Evolutionary conservation across 2,888 invertebrate species (phyloP).

Genomic region (Cryptops parisi): DNA sequence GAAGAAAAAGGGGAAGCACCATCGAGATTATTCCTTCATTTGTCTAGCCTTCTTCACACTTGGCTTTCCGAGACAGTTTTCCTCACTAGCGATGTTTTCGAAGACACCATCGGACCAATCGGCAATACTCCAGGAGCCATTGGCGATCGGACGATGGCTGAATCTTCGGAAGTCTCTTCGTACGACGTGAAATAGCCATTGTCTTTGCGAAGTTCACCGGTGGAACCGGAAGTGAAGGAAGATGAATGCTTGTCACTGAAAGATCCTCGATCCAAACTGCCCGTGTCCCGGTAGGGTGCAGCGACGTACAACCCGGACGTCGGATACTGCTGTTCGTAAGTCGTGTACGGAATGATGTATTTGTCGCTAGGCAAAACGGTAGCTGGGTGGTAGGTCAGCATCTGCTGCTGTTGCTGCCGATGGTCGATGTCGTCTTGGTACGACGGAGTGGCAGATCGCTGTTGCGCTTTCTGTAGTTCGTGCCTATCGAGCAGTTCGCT

Average conservation of each 20-base stretch:
- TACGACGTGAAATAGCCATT: slow-evolving; percentile 15
- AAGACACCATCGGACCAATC: slow-evolving; percentile 1
- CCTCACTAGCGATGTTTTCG: slow-evolving; percentile 11
- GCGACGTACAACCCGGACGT: background rate
- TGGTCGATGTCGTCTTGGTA: background rate
- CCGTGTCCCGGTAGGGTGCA: background rate
- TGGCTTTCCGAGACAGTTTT: slow-evolving; percentile 18
- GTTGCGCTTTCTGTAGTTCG: slow-evolving; percentile 30
- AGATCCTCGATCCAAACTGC: background rate
- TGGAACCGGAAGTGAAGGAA: slow-evolving; percentile 9
- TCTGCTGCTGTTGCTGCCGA: no score
- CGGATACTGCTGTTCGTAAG: background rate
- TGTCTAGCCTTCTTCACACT: no score
- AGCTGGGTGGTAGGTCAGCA: background rate
- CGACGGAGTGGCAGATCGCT: background rate
- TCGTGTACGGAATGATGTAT: background rate
- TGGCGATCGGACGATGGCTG: background rate
- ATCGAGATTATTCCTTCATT: no score
- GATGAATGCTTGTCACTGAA: slow-evolving; percentile 13
- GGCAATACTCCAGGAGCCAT: background rate
- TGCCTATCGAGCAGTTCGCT: slow-evolving; percentile 44
- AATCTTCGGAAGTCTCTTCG: slow-evolving; percentile 14
- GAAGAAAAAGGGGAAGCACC: no score
- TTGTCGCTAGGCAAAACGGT: background rate
- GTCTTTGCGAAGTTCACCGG: slow-evolving; percentile 7